Base-by-base conservation (phyloP, 2,797 vertebrate species). In the Eulemur mongoz region DNA sequence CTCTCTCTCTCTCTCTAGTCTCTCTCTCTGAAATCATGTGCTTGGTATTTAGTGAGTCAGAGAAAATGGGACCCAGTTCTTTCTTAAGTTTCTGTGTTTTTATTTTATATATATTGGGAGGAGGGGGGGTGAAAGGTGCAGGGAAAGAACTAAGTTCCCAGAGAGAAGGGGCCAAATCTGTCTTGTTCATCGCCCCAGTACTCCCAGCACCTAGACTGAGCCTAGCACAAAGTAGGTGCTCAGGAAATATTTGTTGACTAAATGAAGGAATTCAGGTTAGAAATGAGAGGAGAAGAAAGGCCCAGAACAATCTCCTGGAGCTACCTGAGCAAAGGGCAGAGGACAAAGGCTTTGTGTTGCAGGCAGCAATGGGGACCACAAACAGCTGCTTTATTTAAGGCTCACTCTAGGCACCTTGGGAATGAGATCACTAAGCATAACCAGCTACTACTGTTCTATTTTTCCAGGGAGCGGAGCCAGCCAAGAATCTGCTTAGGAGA, bases 191-290 rank as follows among this genome's bases (percentile, higher is more conserved):
- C n/a, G 13, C 40, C 30, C 25, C 25, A 48, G 11, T 9, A 50
- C 52, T 95, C 59, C 40, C 52, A 50, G 76, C 35, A 83, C 52
- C 38, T 27, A 35, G 59, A 80, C 15, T 59, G n/a, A 93, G 22
- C 30, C 54, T 11, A 38, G 57, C 70, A 76, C 45, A 52, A 86
- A 96, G 70, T 45, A 93, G 76, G 48, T 85, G 83, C 69, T 89
- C 89, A 84, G 80, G 50, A 95, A 96, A 92, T 17, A 90, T n/a
- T 73, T 72, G 27, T 20, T 70, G 82, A 76, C 30, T 75, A 18
- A 89, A 63, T 59, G 43, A 86, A 75, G 43, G 30, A 59, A 94
- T 57, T 81, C 67, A 61, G 50, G 3, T 85, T 93, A 32, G 67
- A 61, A 17, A 4, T 25, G 32, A 35, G 65, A 84, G 59, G 27